phyloP scores from a whole-genome alignment of 64 coral and sea anemone species.

The Trachythela sp. region DNA sequence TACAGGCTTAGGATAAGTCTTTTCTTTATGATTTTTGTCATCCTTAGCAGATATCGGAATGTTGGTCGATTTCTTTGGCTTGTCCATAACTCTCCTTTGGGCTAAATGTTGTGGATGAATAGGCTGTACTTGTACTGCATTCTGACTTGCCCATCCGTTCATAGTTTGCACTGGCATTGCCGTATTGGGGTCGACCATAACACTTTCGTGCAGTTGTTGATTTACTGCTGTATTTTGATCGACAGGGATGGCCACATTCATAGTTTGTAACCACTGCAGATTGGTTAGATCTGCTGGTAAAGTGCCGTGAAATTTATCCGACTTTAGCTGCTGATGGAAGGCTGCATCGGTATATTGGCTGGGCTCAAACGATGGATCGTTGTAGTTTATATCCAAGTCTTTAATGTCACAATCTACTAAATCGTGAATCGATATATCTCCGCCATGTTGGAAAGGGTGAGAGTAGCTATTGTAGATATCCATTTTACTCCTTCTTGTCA shows the following conservation, averaged over 20 bases:
- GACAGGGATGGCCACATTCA: slow-evolving; percentile 91
- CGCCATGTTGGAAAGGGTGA: slow-evolving; percentile 56
- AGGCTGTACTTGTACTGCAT: slow-evolving; percentile 59
- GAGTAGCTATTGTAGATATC: slow-evolving; percentile 73
- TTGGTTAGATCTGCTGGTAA: slow-evolving; percentile 82
- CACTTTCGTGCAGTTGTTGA: slow-evolving; percentile 57
- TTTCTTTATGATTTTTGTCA: slow-evolving; percentile 71
- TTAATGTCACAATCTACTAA: slow-evolving; percentile 91
- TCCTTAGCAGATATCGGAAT: slow-evolving; percentile 71
- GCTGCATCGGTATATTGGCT: slow-evolving; percentile 61
- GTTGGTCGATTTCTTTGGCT: slow-evolving; percentile 58
- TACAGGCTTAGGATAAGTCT: slow-evolving; percentile 87
- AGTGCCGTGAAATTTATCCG: slow-evolving; percentile 53
- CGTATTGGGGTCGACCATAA: slow-evolving; percentile 98
- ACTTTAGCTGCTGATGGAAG: slow-evolving; percentile 59
- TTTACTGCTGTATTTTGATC: slow-evolving; percentile 51
- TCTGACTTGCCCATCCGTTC: slow-evolving; percentile 60
- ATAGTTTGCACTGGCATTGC: slow-evolving; percentile 86
- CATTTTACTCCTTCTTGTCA: slow-evolving; percentile 29
- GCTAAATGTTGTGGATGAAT: slow-evolving; percentile 52
- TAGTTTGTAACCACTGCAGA: slow-evolving; percentile 80
- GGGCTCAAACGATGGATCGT: slow-evolving; percentile 86
- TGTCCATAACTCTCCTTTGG: slow-evolving; percentile 55
- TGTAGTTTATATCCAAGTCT: slow-evolving; percentile 96
- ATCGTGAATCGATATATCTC: slow-evolving; percentile 80